Base-by-base conservation (phyloP, 2,888 invertebrate species). In the Linnaemya tessellans region DNA sequence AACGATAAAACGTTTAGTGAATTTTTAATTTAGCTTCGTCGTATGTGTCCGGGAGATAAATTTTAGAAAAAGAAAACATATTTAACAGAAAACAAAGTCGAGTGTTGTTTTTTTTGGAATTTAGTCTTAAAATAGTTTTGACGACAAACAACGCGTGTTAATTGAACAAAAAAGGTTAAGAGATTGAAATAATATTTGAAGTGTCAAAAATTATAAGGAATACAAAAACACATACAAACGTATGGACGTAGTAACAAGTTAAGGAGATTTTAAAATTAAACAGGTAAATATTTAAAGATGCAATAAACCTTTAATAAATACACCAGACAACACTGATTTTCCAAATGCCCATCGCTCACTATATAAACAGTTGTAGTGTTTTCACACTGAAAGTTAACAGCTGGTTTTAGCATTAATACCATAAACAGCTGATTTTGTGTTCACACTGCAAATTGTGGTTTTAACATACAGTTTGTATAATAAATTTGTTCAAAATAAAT, bases 21-120 rank as follows among this genome's bases (percentile, higher is more conserved):
- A 81, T 80, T 73, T 78, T 77, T 77, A 84, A 80, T 84, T 84
- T 68, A 41, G 18, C 46, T 65, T 30, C 13, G 43, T 35, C 13
- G 25, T 20, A 9, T 54, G 49, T 38, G 62, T 41, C 54, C 41
- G 46, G 30, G 43, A 58, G 43, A 74, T 51, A 38, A 62, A 74
- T 51, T 51, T 5, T 30, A 30, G 30, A 30, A 7, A 49, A 51
- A 20, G 20, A 22, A 60, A 15, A 46, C 30, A n/a, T 10, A 22
- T 11, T 18, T 8, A 22, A 41, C 1, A 20, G 11, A 60, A 60
- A 38, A 60, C 9, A n/a, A 60, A 60, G 18, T 56, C 30, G 7
- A 58, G 22, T 10, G 5, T 1, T n/a, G 9, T 30, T 30, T 30
- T 58, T 58, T 58, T 58, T 35, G 30, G 30, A 62, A 9, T 38